Evolutionary conservation across 2,888 invertebrate genomes (phyloP).

Genomic region (Thysanoteuthis rhombus): DNA sequence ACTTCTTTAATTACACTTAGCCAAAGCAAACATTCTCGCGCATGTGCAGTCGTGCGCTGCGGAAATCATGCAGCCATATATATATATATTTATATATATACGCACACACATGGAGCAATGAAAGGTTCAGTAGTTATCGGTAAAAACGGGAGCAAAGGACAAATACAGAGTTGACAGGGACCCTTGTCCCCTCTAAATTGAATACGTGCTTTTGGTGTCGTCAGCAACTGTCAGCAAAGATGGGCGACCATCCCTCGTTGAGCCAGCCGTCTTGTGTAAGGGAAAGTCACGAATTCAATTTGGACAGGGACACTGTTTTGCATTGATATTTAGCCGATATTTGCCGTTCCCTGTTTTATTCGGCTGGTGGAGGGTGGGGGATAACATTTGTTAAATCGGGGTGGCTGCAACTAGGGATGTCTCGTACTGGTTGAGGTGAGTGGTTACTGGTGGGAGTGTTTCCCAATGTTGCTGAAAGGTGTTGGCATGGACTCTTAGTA

Average conservation of each 20-base stretch:
- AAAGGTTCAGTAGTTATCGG: background rate
- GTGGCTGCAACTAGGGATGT: background rate
- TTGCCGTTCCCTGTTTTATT: background rate
- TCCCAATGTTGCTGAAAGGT: background rate
- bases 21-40: background rate
- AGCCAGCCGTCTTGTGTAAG: background rate
- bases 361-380: background rate
- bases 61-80: background rate
- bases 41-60: background rate
- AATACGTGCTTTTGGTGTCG: background rate
- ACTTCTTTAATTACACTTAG: background rate
- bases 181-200: background rate
- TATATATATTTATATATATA: too few species aligned
- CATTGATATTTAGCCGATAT: background rate
- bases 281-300: background rate
- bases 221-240: background rate
- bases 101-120: background rate
- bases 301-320: background rate
- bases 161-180: background rate
- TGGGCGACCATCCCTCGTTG: background rate
- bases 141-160: background rate
- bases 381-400: background rate
- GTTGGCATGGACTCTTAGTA: background rate
- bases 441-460: background rate
- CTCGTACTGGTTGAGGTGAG: background rate